Base-by-base conservation (phyloP, 1,140 invertebrate genomes). In the Marisa cornuarietis region DNA sequence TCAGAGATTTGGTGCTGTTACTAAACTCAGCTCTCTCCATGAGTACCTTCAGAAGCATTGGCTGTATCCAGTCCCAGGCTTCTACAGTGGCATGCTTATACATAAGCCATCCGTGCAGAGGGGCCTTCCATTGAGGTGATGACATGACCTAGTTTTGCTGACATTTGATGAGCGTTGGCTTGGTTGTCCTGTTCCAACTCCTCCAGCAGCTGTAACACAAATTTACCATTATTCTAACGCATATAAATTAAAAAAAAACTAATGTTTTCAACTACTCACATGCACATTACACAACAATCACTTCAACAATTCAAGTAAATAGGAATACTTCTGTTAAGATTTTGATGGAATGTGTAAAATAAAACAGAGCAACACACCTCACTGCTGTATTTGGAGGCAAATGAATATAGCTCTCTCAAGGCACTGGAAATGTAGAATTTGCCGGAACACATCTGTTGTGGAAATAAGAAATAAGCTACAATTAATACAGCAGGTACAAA, bases 351-450 rank as follows among this genome's bases (percentile, higher is more conserved):
- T 6, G 6, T 42, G 2, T 42, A 6, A 42, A 42, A 1, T n/a
- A 74, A 71, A 51, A 24, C n/a, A 69, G n/a, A n/a, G 18, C 14
- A 16, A 79, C 82, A 81, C 78, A 89, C 88, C 83, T 88, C 87
- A 80, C 83, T 85, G 65, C 82, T 87, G 79, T 88, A 89, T 79
- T 88, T 88, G 49, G 86, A 85, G 26, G 88, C 86, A 80, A 88
- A 89, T 54, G 82, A 84, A 79, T 88, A 89, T 22, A 89, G 82
- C 81, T 89, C 88, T 74, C 85, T 81, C 52, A 89, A 81, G 62
- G 88, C 88, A 88, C 87, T 88, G 79, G 87, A 85, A 77, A 86
- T 87, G 79, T 88, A 87, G 62, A 89, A 88, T 31, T 86, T 83
- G 49, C 84, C 86, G 42, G 87, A 84, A 66, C 85, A 85, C 81